Evolutionary conservation across 2,888 invertebrate genomes (phyloP).

Genomic region (Autographa pulchrina): DNA sequence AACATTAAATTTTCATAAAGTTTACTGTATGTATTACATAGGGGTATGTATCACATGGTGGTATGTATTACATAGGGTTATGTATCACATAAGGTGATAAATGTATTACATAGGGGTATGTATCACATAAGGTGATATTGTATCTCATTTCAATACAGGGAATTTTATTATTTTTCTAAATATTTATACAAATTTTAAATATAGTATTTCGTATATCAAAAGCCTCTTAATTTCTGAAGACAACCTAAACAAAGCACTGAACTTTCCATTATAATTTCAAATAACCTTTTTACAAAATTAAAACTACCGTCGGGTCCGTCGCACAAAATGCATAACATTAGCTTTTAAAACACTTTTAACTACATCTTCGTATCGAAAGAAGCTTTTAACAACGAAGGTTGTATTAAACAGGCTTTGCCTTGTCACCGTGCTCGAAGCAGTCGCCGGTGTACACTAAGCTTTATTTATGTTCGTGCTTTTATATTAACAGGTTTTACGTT

Average conservation of each 20-base stretch:
- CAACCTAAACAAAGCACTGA: not conserved
- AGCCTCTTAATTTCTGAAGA: not conserved
- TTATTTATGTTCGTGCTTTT: slow-evolving; percentile 60
- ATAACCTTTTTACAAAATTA: slow-evolving; percentile 37
- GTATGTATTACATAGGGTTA: too few species aligned
- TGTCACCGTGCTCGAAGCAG: slow-evolving; percentile 55
- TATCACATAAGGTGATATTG: too few species aligned
- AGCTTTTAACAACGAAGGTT: slow-evolving; percentile 54
- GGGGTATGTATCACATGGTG: too few species aligned
- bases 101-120: too few species aligned
- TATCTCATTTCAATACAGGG: too few species aligned
- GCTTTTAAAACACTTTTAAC: slow-evolving; percentile 54
- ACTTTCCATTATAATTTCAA: slow-evolving; percentile 4
- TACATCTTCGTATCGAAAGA: slow-evolving; percentile 53
- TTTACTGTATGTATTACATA: too few species aligned
- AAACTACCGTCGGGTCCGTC: slow-evolving; percentile 24
- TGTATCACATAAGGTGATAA: too few species aligned
- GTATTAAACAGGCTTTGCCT: slow-evolving; percentile 57
- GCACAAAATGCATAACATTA: slow-evolving; percentile 41
- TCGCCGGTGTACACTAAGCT: slow-evolving; percentile 54
- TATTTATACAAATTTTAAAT: too few species aligned
- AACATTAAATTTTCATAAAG: too few species aligned
- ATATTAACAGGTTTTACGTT: slow-evolving; percentile 43
- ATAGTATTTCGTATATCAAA: too few species aligned
- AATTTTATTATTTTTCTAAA: too few species aligned